These are phyloP conservation scores for Erythrocercus mccallii DNA, from an alignment of 2,113 vertebrate genomes.

Conservation along the genomic window DNA sequence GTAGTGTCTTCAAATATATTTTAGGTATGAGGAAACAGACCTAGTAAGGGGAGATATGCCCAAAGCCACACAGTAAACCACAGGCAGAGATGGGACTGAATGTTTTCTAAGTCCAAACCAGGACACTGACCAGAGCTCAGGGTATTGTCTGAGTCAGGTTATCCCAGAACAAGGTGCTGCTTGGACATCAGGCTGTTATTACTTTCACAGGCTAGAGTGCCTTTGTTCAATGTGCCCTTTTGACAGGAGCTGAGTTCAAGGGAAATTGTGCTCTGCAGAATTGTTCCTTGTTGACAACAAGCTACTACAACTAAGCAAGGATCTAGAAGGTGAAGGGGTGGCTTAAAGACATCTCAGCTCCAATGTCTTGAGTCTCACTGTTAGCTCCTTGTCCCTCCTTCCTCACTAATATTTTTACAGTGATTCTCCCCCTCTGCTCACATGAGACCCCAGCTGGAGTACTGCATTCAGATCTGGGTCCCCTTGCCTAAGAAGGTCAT, in stretches of 20 bases:
- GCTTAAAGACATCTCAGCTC: not conserved
- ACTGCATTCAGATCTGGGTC: not conserved
- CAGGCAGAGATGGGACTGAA: not conserved
- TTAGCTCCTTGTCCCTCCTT: not conserved
- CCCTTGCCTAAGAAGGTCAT: not conserved
- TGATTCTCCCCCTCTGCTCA: not conserved
- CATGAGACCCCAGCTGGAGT: fast-evolving
- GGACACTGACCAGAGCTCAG: not conserved
- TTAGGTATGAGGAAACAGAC: not conserved
- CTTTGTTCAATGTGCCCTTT: not conserved
- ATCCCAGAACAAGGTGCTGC: not conserved
- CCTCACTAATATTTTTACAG: not conserved
- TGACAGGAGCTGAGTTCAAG: not conserved
- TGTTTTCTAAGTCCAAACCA: not conserved
- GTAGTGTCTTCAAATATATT: not conserved
- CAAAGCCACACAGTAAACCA: not conserved
- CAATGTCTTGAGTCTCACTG: not conserved
- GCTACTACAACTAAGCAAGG: not conserved
- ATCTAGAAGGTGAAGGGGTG: not conserved
- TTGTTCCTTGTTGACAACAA: not conserved
- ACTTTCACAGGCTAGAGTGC: not conserved
- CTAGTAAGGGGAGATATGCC: not conserved
- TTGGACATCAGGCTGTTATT: not conserved
- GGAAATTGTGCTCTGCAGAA: not conserved
- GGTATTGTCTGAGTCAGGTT: not conserved